These are phyloP conservation scores for Sciaenops ocellatus DNA, from an alignment of 2,797 vertebrate genomes.

Conservation along the genomic window DNA sequence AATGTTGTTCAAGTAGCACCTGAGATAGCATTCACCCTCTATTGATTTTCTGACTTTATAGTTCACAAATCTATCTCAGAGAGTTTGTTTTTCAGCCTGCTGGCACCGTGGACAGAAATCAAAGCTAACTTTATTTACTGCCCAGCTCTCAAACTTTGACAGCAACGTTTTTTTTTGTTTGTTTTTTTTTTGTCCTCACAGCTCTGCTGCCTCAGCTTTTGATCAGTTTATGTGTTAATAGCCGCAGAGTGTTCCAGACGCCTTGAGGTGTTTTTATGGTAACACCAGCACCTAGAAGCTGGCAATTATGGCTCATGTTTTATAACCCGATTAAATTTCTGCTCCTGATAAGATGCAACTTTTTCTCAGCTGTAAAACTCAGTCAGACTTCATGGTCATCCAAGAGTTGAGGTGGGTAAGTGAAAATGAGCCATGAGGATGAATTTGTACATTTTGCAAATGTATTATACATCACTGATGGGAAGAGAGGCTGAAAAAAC, in stretches of 20 bases:
- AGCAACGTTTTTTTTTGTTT: not conserved
- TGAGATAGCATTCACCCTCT: slow-evolving; percentile 30
- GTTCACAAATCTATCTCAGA: slow-evolving; percentile 47
- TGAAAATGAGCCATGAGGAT: not conserved
- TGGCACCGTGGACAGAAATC: slow-evolving; percentile 46
- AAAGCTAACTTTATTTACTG: slow-evolving; percentile 63
- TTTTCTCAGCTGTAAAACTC: not conserved
- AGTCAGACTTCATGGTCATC: not conserved
- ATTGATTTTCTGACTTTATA: slow-evolving; percentile 56
- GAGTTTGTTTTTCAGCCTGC: slow-evolving; percentile 40
- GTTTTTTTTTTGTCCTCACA: slow-evolving; percentile 45
- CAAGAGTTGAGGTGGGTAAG: not conserved
- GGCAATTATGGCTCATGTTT: slow-evolving; percentile 6
- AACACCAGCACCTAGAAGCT: slow-evolving; percentile 25
- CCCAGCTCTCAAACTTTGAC: slow-evolving; percentile 46
- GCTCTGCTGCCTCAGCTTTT: slow-evolving; percentile 35
- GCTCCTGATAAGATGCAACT: not conserved
- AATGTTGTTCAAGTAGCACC: slow-evolving; percentile 32
- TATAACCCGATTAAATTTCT: slow-evolving; percentile 17
- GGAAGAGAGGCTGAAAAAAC: not conserved
- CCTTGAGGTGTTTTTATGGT: slow-evolving; percentile 50
- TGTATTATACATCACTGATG: not conserved
- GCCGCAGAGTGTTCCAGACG: slow-evolving; percentile 25
- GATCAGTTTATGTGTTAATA: slow-evolving; percentile 33
- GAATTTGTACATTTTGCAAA: not conserved